Evolutionary conservation across 1,140 invertebrate genomes (phyloP), one percentile per base, ranked within the genome.

Genomic region (Drosophila busckii): DNA sequence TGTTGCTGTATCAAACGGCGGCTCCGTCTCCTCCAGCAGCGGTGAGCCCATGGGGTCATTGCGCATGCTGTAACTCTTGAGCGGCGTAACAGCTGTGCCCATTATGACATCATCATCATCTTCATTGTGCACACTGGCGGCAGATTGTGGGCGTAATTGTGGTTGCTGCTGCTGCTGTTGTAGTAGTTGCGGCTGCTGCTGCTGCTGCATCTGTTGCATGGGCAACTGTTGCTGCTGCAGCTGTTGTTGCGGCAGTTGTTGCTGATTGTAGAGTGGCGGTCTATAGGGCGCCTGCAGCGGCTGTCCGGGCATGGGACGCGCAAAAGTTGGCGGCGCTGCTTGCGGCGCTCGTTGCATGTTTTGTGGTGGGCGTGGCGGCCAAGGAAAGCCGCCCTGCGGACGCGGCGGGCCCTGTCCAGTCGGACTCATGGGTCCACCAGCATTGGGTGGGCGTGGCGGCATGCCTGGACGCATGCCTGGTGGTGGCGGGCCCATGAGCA

Each of bases 181-280:
- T 23, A 46, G 56, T 17, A 26, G 67, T 13, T 32, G 44, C 9
- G 38, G 35, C 1, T 49, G 73, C 31, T 48, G 60, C 28, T 23
- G 60, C 3, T 38, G 61, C 5, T 13, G 54, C 10, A 40, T 52
- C 9, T 61, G 65, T 22, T 35, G 75, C 12, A 52, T 58, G n/a
- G 54, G 48, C 1, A 58, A 70, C 8, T 40, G 71, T 4, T 48
- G 70, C 6, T 50, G 48, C 10, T 60, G 75, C 2, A 48, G 68
- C 6, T 45, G 35, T 90, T 92, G 86, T 90, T 93, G 71, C 92
- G 92, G 78, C 92, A 92, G 85, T 92, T 91, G 26, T 93, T 93
- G 82, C 92, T 93, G 86, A 92, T 92, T 91, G 87, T 82, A 86
- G 64, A 84, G 65, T 61, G 64, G 29, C 40, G 75, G 64, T 60